Percentiles rank a stretch among this genome's conserved stretches.
phyloP scores from a whole-genome alignment of 2,797 vertebrate genomes.

The Xerus rutilus region DNA sequence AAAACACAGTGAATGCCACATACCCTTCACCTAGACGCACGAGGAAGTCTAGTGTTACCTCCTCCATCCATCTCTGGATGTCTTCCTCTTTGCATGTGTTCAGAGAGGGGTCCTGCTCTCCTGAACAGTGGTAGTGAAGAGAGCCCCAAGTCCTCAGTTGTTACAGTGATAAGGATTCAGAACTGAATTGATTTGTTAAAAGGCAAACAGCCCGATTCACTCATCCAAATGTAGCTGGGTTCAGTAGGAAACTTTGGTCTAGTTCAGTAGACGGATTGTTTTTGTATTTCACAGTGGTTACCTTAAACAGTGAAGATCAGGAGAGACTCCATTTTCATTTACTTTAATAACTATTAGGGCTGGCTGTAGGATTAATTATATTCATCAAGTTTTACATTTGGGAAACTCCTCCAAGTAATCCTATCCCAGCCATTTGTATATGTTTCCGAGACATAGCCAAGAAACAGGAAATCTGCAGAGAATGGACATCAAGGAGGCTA shows the following conservation, averaged over 20 bases:
- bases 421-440: background rate
- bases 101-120: background rate
- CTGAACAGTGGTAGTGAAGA: background rate
- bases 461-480: background rate
- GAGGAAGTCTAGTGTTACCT: background rate
- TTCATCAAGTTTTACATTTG: background rate
- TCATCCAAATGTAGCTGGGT: background rate
- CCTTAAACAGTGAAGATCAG: background rate
- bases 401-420: background rate
- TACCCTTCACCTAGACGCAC: background rate
- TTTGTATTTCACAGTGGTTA: background rate
- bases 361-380: background rate
- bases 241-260: background rate
- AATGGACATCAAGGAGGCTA: accelerated
- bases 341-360: background rate
- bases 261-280: background rate
- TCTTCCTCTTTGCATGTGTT: accelerated
- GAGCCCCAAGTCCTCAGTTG: background rate
- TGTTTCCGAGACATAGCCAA: background rate
- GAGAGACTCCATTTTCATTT: background rate
- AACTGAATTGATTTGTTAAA: background rate
- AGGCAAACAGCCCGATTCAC: background rate
- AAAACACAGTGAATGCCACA: accelerated
- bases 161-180: background rate
- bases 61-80: accelerated